phyloP scores from a whole-genome alignment of 2,888 invertebrate species.

The Pheosia gnoma region DNA sequence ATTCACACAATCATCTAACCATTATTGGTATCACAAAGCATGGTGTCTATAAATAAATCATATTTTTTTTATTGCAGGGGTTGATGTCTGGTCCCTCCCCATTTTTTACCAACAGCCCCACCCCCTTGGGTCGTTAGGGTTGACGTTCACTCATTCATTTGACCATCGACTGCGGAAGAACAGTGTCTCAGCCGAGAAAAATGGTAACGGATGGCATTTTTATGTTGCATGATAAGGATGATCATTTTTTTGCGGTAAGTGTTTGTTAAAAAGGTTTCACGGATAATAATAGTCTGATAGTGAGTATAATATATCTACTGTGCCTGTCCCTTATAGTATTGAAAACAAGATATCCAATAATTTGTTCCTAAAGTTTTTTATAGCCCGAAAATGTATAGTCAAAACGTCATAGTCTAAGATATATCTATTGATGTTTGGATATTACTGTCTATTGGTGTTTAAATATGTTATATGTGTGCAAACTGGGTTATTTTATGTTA shows the following conservation, averaged over 20 bases:
- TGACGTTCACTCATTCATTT: constrained; percentile 53
- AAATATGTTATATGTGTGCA: too few relatives aligned
- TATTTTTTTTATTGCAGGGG: constrained; percentile 75
- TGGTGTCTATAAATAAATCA: constrained; percentile 72
- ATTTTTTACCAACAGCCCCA: constrained; percentile 58
- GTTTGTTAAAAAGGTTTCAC: neutral
- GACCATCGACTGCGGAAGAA: constrained; percentile 44
- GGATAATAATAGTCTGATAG: neutral
- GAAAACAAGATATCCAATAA: too few relatives aligned
- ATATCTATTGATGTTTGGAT: too few relatives aligned
- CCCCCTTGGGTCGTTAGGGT: constrained; percentile 52
- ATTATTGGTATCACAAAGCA: constrained; percentile 63
- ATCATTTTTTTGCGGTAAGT: constrained; percentile 15
- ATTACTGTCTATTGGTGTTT: too few relatives aligned
- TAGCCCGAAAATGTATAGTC: too few relatives aligned
- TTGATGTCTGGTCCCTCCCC: constrained; percentile 65
- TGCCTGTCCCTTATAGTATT: too few relatives aligned
- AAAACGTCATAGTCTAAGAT: too few relatives aligned
- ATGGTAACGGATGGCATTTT: constrained; percentile 36
- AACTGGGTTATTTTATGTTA: too few relatives aligned
- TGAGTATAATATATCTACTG: neutral
- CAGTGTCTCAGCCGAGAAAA: constrained; percentile 39
- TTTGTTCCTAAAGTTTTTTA: too few relatives aligned
- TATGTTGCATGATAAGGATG: constrained; percentile 42
- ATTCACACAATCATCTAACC: constrained; percentile 51